phyloP scores from a whole-genome alignment of 2,888 invertebrate genomes.

The Cacoxenus indagator region DNA sequence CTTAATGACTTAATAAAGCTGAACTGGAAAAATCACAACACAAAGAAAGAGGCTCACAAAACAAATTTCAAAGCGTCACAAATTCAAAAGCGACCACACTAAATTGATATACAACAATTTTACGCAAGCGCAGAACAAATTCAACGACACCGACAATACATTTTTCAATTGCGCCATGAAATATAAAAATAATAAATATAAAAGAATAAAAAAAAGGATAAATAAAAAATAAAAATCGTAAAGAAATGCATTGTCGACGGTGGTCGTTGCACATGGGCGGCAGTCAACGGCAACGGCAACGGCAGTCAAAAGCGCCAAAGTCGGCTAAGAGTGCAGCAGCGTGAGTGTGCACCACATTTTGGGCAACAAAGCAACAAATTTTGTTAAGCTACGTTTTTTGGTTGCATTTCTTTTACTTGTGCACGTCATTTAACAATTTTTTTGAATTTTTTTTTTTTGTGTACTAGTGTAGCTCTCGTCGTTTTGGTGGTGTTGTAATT shows the following conservation, averaged over 20 bases:
- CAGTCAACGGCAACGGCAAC: not conserved
- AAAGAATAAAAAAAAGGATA: constrained; percentile 27
- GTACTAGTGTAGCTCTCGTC: constrained; percentile 1
- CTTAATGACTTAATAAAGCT: constrained; percentile 46
- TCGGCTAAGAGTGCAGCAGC: too few species aligned
- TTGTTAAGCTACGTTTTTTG: not conserved
- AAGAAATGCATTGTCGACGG: constrained; percentile 4
- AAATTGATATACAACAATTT: constrained; percentile 55
- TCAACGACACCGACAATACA: constrained; percentile 62
- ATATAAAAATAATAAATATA: constrained; percentile 10
- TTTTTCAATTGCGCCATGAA: constrained; percentile 48
- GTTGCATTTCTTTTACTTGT: not conserved
- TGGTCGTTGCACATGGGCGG: constrained; percentile 27
- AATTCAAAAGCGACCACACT: constrained; percentile 21
- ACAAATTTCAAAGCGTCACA: not conserved
- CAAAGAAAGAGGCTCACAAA: not conserved
- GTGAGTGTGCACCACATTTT: too few species aligned
- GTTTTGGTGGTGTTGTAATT: constrained; percentile 43
- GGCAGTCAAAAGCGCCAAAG: not conserved
- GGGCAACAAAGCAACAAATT: not conserved
- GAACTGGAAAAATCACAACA: constrained; percentile 3
- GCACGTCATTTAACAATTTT: not conserved
- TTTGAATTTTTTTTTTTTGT: not conserved
- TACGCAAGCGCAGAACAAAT: constrained; percentile 48
- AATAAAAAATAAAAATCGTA: constrained; percentile 1